A percentile compares a stretch with the other conserved stretches of the same genome.
These are phyloP conservation scores for Andrena chrysosceles DNA, from an alignment of 2,888 invertebrate genomes.

Conservation along the genomic window DNA sequence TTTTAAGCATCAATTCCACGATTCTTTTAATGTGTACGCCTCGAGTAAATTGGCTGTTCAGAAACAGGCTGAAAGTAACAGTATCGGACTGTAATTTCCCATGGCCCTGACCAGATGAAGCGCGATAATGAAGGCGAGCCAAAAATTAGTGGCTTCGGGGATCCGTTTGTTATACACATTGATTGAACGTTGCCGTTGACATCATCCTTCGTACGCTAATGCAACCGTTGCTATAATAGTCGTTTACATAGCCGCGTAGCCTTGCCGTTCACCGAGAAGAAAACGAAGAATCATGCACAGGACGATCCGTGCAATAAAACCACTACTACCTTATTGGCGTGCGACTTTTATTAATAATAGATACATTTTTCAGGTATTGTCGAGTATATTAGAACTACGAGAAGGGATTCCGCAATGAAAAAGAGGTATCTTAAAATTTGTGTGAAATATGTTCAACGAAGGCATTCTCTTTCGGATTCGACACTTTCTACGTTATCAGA, in stretches of 20 bases:
- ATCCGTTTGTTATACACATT: slow-evolving; percentile 46
- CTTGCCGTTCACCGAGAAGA: slow-evolving; percentile 54
- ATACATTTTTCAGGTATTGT: slow-evolving; percentile 16
- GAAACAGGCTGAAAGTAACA: slow-evolving; percentile 10
- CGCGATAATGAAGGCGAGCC: slow-evolving; percentile 16
- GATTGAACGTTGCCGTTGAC: slow-evolving; percentile 66
- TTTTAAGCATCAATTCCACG: not conserved
- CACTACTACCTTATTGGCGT: slow-evolving; percentile 3
- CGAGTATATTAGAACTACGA: not conserved
- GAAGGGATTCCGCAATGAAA: not conserved
- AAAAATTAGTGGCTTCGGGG: slow-evolving; percentile 42
- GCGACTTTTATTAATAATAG: slow-evolving; percentile 55
- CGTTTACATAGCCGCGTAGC: slow-evolving; percentile 75
- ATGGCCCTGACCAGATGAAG: slow-evolving; percentile 20
- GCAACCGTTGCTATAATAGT: slow-evolving; percentile 72
- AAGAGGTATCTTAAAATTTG: not conserved
- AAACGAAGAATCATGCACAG: slow-evolving; percentile 37
- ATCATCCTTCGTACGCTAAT: slow-evolving; percentile 69
- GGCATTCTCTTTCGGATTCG: no score
- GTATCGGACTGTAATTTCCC: slow-evolving; percentile 24
- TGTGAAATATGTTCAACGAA: no score
- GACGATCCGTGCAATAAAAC: slow-evolving; percentile 37
- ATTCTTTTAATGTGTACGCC: not conserved
- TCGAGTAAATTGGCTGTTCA: not conserved
- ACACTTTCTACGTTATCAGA: not conserved